Conservation (phyloP, 2,113 vertebrate species). For the Muscicapa adusta region DNA sequence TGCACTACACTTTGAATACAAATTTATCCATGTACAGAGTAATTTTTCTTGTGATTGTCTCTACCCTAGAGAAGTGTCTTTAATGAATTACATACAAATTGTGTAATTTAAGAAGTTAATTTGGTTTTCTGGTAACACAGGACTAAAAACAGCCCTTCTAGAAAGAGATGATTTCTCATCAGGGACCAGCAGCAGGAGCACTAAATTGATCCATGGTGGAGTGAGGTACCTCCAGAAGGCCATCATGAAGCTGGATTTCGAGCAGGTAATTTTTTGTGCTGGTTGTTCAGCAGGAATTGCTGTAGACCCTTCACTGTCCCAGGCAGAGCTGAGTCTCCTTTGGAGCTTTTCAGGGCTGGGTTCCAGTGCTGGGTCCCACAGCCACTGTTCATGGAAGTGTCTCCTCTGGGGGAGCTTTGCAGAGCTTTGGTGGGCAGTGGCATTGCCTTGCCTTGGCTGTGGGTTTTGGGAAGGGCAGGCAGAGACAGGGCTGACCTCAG, state of each 20-base stretch:
- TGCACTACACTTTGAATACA: slow-evolving; percentile 74
- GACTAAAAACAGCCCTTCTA: slow-evolving; percentile 92
- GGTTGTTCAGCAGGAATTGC: slow-evolving; percentile 64
- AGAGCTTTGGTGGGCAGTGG: background rate
- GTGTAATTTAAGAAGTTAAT: slow-evolving; percentile 86
- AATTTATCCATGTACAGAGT: slow-evolving; percentile 77
- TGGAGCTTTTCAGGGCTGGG: background rate
- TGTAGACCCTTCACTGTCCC: slow-evolving; percentile 34
- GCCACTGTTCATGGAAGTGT: background rate
- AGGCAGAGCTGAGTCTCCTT: slow-evolving; percentile 26
- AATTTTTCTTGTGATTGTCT: slow-evolving; percentile 81
- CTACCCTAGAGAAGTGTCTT: slow-evolving; percentile 79
- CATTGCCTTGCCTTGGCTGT: fast-evolving
- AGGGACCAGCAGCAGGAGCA: slow-evolving; percentile 91
- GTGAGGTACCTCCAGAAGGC: slow-evolving; percentile 98
- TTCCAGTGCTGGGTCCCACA: background rate
- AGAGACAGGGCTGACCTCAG: background rate
- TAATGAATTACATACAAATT: slow-evolving; percentile 85
- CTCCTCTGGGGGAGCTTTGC: background rate
- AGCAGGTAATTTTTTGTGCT: slow-evolving; percentile 90
- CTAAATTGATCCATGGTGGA: slow-evolving; percentile 94
- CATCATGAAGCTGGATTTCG: slow-evolving; percentile 94
- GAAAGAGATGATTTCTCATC: slow-evolving; percentile 95
- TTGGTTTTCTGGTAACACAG: slow-evolving; percentile 86
- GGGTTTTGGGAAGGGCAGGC: background rate